Evolutionary conservation across 1,140 invertebrate species (phyloP), one percentile per base, ranked within the genome.

Genomic region (Drosophila dunni): DNA sequence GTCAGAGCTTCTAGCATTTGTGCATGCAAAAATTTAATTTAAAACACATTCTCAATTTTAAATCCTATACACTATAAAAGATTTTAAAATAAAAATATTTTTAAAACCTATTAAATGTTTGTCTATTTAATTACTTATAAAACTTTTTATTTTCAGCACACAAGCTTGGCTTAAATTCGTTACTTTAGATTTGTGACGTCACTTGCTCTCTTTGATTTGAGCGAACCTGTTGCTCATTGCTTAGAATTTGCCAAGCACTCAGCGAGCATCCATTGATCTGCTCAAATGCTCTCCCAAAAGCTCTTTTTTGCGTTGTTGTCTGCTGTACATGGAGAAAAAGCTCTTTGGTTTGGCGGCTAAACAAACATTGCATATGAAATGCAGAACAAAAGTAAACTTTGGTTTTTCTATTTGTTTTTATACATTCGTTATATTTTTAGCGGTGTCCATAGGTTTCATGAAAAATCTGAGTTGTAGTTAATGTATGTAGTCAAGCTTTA

Each of bases 371-470:
- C 50, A 29, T 56, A 57, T 24, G 7, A 46, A 50, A 34, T 61
- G 33, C 15, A 46, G 71, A 65, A 84, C 76, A 83, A 75, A 75
- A 72, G 66, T 83, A 81, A 84, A 83, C 76, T 83, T 71, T 79
- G 66, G 66, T 64, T 48, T 77, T 85, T 29, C 82, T 82, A 82
- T 85, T 73, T 64, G 45, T 77, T 85, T 85, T 88, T 88, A 86
- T 85, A 82, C 64, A 85, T 69, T 82, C 75, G 76, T 82, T 68
- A 70, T 65, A 67, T 66, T 61, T 50, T 44, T 64, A 76, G 82
- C 75, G 65, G 56, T 51, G 79, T 85, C 75, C 75, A 71, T 71
- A 36, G 57, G 45, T 67, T 64, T 67, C 62, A 56, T 61, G 38
- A 61, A 68, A 68, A 51, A 74, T 84, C 73, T 81, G 20, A 73